Base-by-base conservation (phyloP, 2,888 invertebrate genomes). In the Callyntrura guangdongensis region DNA sequence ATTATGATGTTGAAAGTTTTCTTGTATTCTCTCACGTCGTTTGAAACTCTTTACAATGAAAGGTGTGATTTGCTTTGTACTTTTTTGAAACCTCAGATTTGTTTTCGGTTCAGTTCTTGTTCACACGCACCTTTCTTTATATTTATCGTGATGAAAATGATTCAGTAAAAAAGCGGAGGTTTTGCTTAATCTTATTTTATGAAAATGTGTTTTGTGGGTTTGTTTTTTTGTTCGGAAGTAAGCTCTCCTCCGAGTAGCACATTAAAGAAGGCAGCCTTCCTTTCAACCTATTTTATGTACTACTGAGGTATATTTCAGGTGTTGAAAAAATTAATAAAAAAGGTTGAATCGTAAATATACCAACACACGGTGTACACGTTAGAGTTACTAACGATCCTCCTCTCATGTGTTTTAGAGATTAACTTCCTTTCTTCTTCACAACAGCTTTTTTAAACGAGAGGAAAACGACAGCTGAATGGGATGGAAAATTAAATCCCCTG, bases 1-100 rank as follows among this genome's bases (percentile, higher is more conserved):
- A 77, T 79, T 53, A 56, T 77, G 47, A 17, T 86, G 61, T 49
- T 77, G 61, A 79, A 64, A 79, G 27, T 56, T 81, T 89, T 84
- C 77, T 89, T 6, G 36, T 36, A 36, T 36, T 36, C 36, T 89
- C 89, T 89, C 89, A 89, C 84, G 89, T 89, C 89, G 36, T 36
- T 6, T 77, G 27, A n/a, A 79, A 72, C 22, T 47, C 79, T 53
- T n/a, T 20, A 67, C 36, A 47, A 84, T 84, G 20, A 67, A 67
- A 90, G 90, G 90, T 90, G 90, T 90, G 90, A 90, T 82, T 90
- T 86, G 82, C 86, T 86, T 90, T 90, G 86, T 86, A 81, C 36
- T 74, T 77, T n/a, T 77, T 61, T 67, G 47, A 82, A 79, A 61
- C 59, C 84, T 85, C 79, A 53, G 77, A 53, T 72, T 84, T 81